These are phyloP conservation scores for Margaritifera margaritifera DNA, from an alignment of 2,888 invertebrate genomes.

Conservation along the genomic window DNA sequence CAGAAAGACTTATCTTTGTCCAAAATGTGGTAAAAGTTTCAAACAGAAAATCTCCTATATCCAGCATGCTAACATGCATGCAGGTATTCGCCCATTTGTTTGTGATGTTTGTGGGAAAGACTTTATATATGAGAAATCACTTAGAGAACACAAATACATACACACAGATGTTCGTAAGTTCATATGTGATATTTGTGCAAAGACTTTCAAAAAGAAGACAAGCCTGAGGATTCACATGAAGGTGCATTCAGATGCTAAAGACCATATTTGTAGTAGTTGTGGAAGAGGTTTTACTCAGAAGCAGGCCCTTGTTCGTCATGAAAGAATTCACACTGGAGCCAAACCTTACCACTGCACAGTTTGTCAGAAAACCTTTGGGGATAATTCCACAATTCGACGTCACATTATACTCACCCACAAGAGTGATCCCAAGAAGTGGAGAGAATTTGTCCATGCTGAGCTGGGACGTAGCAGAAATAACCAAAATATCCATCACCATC, in stretches of 20 bases:
- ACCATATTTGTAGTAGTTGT: constrained; percentile 69
- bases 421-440: constrained; percentile 54
- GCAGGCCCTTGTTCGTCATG: constrained; percentile 72
- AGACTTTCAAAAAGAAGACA: constrained; percentile 69
- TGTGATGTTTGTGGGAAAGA: constrained; percentile 61
- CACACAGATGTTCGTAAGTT: constrained; percentile 68
- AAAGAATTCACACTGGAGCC: constrained; percentile 73
- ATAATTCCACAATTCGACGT: constrained; percentile 58
- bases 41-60: constrained; percentile 57
- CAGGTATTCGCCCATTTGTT: constrained; percentile 57
- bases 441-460: constrained; percentile 37
- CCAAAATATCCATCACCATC: neutral
- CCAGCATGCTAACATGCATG: constrained; percentile 61
- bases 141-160: constrained; percentile 66
- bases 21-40: constrained; percentile 61
- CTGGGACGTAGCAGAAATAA: constrained; percentile 25
- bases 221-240: constrained; percentile 71
- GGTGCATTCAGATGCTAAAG: constrained; percentile 70
- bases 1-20: constrained; percentile 55
- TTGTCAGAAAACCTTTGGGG: constrained; percentile 70
- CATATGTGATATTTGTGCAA: constrained; percentile 69
- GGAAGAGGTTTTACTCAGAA: constrained; percentile 73
- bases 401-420: constrained; percentile 63
- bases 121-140: constrained; percentile 60
- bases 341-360: constrained; percentile 70